Evolutionary conservation across 1,140 invertebrate genomes (phyloP).

Genomic region (Bilobella aurantiaca): DNA sequence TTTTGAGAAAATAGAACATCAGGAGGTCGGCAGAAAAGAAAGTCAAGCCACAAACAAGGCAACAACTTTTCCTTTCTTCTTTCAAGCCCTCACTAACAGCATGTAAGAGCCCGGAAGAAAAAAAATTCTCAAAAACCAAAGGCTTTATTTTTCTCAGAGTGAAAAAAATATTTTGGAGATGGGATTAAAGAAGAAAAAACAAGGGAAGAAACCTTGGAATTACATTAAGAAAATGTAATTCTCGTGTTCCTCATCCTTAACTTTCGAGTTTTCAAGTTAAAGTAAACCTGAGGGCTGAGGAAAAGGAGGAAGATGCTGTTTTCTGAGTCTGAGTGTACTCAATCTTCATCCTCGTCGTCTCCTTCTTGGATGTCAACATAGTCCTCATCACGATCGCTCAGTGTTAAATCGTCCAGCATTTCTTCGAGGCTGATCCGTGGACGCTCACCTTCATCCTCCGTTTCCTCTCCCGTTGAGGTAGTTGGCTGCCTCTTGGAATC

Average conservation of each 20-base stretch:
- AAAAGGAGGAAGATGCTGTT: background rate
- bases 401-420: slow-evolving; percentile 90
- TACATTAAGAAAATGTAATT: slow-evolving; percentile 3
- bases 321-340: background rate
- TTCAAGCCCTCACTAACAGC: background rate
- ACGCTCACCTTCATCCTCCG: slow-evolving; percentile 57
- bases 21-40: background rate
- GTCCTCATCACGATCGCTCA: slow-evolving; percentile 49
- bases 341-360: slow-evolving; percentile 17
- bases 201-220: background rate
- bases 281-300: background rate
- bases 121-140: background rate
- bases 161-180: background rate
- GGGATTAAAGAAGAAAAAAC: background rate
- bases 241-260: background rate
- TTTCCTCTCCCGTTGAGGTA: slow-evolving; percentile 39
- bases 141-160: background rate
- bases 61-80: background rate
- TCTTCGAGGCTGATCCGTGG: slow-evolving; percentile 87
- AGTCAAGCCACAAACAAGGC: background rate
- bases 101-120: background rate
- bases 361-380: slow-evolving; percentile 17
- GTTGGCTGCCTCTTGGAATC: slow-evolving; percentile 43
- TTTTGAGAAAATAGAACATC: background rate
- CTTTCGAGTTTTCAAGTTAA: background rate